These are phyloP conservation scores for Cyprinodon tularosa DNA, from an alignment of 2,113 vertebrate genomes.

Conservation along the genomic window DNA sequence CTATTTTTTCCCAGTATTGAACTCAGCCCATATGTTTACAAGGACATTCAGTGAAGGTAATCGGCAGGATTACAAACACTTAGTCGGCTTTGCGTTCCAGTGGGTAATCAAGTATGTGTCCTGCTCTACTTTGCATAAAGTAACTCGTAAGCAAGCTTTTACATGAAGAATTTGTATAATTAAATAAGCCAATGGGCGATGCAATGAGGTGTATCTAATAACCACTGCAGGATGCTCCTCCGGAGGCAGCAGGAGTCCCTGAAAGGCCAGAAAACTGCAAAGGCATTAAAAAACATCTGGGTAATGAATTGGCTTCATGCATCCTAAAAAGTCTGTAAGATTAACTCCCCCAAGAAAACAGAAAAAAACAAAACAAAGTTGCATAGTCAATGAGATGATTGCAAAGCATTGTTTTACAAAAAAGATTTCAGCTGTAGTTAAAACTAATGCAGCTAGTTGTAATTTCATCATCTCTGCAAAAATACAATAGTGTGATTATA, in stretches of 20 bases:
- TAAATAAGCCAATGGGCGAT: conserved; percentile 7
- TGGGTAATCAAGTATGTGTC: conserved; percentile 6
- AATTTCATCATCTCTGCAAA: too few relatives aligned
- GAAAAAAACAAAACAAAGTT: conserved; percentile 42
- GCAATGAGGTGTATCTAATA: conserved; percentile 2
- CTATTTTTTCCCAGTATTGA: neutral
- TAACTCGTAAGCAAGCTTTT: conserved; percentile 19
- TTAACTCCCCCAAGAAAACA: conserved; percentile 42
- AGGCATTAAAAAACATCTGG: conserved; percentile 8
- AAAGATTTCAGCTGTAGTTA: too few relatives aligned
- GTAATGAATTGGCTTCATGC: conserved; percentile 53
- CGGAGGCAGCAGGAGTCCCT: conserved; percentile 8
- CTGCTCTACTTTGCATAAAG: neutral
- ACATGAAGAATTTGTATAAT: conserved; percentile 27
- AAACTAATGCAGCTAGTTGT: too few relatives aligned
- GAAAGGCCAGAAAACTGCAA: conserved; percentile 26
- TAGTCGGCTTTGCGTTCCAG: conserved; percentile 39
- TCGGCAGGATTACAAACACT: conserved; percentile 24
- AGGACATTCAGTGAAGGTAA: conserved; percentile 26
- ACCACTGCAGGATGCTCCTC: conserved; percentile 6
- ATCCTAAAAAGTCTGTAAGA: conserved; percentile 58
- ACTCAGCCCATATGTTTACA: conserved; percentile 17
- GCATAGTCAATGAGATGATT: conserved; percentile 55
- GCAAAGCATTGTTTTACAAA: neutral
- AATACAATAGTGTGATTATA: neutral